phyloP scores from a whole-genome alignment of 2,888 invertebrate genomes.

The Tiliacea aurago region DNA sequence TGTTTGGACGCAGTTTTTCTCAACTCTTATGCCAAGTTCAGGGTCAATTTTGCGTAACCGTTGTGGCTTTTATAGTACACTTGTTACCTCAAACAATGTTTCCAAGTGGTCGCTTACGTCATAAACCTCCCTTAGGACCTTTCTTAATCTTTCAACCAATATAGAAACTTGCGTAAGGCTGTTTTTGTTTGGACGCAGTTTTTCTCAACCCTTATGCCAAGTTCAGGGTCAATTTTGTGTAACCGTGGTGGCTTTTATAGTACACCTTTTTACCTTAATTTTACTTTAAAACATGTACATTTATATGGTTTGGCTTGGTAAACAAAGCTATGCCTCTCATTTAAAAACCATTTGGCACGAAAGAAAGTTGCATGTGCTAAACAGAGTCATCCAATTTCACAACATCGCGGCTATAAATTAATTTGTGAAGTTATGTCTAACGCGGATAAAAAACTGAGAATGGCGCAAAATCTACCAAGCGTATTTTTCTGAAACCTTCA shows the following conservation, averaged over 20 bases:
- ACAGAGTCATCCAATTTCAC: too few relatives aligned
- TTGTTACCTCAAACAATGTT: too few relatives aligned
- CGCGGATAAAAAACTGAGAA: too few relatives aligned
- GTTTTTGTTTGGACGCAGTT: slow-evolving; percentile 40
- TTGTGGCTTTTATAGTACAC: not conserved
- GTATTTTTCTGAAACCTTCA: too few relatives aligned
- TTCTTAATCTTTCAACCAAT: slow-evolving; percentile 19
- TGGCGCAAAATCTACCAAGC: too few relatives aligned
- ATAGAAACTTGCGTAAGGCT: slow-evolving; percentile 14
- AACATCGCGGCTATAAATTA: too few relatives aligned
- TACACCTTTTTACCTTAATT: too few relatives aligned
- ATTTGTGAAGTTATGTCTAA: too few relatives aligned
- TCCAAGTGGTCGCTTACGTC: slow-evolving; percentile 37
- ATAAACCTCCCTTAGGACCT: slow-evolving; percentile 12
- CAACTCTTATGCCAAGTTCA: slow-evolving; percentile 2
- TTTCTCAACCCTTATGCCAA: not conserved
- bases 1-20: slow-evolving; percentile 31
- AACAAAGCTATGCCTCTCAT: not conserved
- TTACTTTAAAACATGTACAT: not conserved
- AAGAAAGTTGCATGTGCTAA: too few relatives aligned
- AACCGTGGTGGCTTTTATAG: not conserved
- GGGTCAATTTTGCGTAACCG: not conserved
- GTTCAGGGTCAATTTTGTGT: slow-evolving; percentile 8
- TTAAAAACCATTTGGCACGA: too few relatives aligned
- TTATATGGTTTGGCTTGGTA: not conserved